Conservation (phyloP, 2,113 vertebrate species). For the Chloropsis cyanopogon region DNA sequence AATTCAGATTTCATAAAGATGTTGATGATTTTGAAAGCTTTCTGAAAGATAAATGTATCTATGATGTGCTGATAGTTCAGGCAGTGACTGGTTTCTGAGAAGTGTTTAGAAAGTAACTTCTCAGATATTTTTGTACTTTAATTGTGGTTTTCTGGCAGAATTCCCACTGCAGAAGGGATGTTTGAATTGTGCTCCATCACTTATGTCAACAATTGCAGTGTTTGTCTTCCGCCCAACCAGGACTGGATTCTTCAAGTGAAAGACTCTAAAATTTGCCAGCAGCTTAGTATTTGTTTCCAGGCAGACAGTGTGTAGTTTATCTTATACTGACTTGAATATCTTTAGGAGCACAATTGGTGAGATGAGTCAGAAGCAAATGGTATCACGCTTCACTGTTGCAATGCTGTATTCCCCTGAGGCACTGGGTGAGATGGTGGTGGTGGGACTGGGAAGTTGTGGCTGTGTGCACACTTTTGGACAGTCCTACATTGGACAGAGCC, state of each 20-base stretch:
- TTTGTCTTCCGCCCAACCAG: not conserved
- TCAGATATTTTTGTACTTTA: not conserved
- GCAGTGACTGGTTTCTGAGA: not conserved
- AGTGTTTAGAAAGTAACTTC: not conserved
- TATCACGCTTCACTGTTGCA: not conserved
- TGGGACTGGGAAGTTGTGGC: not conserved
- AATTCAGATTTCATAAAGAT: not conserved
- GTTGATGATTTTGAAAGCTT: not conserved
- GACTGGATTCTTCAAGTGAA: not conserved
- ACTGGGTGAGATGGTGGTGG: not conserved
- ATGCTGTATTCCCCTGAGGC: not conserved
- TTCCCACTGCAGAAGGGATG: not conserved
- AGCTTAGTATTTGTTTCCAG: not conserved
- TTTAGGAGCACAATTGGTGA: not conserved
- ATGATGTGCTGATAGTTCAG: not conserved
- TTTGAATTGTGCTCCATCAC: not conserved
- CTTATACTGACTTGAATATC: not conserved
- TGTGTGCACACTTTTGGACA: not conserved
- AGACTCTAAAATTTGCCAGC: not conserved
- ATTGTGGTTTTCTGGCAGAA: not conserved
- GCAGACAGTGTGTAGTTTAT: not conserved
- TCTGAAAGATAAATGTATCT: not conserved
- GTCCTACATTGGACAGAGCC: not conserved
- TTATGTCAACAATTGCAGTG: not conserved
- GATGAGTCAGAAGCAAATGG: not conserved